A percentile compares a stretch with the other conserved stretches of the same genome.
phyloP scores from a whole-genome alignment of 1,140 invertebrate species.

The Chlorops oryzae region DNA sequence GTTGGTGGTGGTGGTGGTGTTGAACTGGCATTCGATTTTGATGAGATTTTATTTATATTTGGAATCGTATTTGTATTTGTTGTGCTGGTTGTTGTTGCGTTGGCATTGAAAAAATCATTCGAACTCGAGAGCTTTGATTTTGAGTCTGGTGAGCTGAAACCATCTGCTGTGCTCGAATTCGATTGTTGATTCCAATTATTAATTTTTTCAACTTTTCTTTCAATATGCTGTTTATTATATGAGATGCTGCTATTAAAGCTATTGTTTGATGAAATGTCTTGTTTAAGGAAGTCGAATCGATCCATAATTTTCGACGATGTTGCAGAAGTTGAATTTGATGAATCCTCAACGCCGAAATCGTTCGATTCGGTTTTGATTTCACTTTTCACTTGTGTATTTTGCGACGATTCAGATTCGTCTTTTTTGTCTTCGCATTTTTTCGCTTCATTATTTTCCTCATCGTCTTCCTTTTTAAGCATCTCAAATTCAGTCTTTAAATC shows the following conservation, averaged over 20 bases:
- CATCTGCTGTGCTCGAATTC: constrained; percentile 1
- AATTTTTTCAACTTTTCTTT: no score
- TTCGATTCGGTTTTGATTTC: constrained; percentile 36
- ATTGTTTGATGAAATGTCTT: constrained; percentile 27
- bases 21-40: no score
- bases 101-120: constrained; percentile 12
- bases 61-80: background rate
- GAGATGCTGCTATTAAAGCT: no score
- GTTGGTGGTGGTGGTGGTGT: no score
- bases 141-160: constrained; percentile 14
- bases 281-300: constrained; percentile 37
- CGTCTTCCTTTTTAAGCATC: constrained; percentile 1
- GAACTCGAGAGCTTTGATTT: constrained; percentile 18
- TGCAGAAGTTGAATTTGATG: background rate
- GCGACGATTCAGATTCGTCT: background rate
- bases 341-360: constrained; percentile 12
- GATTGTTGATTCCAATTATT: constrained; percentile 2
- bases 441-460: no score
- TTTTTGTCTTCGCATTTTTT: constrained; percentile 7
- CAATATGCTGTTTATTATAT: no score
- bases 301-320: constrained; percentile 16
- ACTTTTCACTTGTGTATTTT: constrained; percentile 23
- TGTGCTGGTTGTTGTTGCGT: constrained; percentile 1
- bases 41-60: no score
- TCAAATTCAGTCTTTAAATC: background rate